Conservation (phyloP, 2,797 vertebrate species). For the Sebastes kiyomatsui region DNA sequence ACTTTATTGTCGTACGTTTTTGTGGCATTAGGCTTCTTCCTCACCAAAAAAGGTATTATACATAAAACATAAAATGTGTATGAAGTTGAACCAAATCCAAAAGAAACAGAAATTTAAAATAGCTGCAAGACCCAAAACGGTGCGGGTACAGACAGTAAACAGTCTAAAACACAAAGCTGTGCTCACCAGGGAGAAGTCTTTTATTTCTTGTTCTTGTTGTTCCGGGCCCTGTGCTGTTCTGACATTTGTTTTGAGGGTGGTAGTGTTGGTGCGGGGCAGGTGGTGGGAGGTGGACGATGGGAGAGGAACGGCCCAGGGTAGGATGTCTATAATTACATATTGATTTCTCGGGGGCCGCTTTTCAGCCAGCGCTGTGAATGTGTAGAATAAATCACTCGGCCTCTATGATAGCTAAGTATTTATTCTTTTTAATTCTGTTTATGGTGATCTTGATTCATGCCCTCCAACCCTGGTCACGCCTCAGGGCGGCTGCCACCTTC, state of each 20-base stretch:
- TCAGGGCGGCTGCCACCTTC: constrained; percentile 49
- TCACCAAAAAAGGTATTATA: not conserved
- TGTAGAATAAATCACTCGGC: constrained; percentile 80
- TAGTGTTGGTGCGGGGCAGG: constrained; percentile 47
- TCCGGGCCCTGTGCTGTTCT: constrained; percentile 56
- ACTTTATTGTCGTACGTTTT: not conserved
- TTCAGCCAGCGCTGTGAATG: constrained; percentile 73
- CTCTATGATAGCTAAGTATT: constrained; percentile 82
- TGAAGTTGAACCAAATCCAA: not conserved
- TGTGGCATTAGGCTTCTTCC: not conserved
- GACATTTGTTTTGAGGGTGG: constrained; percentile 79
- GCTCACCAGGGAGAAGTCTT: constrained; percentile 43
- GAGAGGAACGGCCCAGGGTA: constrained; percentile 76
- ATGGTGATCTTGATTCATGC: constrained; percentile 81
- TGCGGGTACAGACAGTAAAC: constrained; percentile 22
- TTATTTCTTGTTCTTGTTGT: constrained; percentile 55
- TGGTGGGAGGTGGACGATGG: constrained; percentile 62
- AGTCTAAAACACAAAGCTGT: constrained; percentile 18
- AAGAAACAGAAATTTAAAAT: not conserved
- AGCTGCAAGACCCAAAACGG: not conserved
- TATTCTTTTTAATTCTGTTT: constrained; percentile 83
- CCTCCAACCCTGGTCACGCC: constrained; percentile 54
- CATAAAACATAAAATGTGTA: not conserved
- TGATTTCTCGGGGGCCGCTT: constrained; percentile 79
- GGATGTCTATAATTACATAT: constrained; percentile 87